Percentiles rank a stretch among this genome's conserved stretches.
Evolutionary conservation across 2,113 vertebrate species (phyloP).

Genomic region (Dasyurus viverrinus): DNA sequence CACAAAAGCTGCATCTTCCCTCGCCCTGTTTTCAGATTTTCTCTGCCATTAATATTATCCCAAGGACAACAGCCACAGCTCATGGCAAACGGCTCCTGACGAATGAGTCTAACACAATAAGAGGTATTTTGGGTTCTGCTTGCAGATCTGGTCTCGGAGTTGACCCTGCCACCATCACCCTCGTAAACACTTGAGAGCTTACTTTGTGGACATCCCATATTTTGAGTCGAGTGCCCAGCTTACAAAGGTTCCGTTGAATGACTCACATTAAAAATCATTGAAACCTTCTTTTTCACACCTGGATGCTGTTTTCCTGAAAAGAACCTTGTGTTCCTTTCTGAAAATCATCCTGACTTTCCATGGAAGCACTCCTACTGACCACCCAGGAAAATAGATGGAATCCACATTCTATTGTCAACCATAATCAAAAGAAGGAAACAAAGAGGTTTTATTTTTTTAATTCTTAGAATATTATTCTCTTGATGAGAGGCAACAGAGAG

Average conservation of each 20-base stretch:
- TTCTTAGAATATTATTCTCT: not conserved
- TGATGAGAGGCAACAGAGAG: not conserved
- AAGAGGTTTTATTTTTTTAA: not conserved
- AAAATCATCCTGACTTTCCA: slow-evolving; percentile 2
- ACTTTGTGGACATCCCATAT: slow-evolving; percentile 11
- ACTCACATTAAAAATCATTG: slow-evolving; percentile 40
- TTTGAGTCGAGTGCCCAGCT: slow-evolving; percentile 30
- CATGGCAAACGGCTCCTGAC: slow-evolving; percentile 15
- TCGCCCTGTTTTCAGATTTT: not conserved
- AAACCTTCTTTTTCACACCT: slow-evolving; percentile 20
- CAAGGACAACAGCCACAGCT: not conserved
- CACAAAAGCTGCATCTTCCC: not conserved
- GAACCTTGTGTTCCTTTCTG: slow-evolving; percentile 28
- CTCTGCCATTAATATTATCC: not conserved
- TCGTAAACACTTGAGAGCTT: slow-evolving; percentile 37
- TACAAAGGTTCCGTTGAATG: slow-evolving; percentile 4
- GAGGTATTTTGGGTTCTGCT: not conserved
- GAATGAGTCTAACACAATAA: slow-evolving; percentile 28
- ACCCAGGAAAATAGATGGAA: not conserved
- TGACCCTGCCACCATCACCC: not conserved
- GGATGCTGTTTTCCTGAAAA: slow-evolving; percentile 30
- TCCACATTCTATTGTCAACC: slow-evolving; percentile 25
- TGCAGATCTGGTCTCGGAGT: not conserved
- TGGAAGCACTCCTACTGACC: not conserved
- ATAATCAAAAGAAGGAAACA: not conserved